These are phyloP conservation scores for Synergus gifuensis DNA, from an alignment of 2,888 invertebrate species.

Conservation along the genomic window DNA sequence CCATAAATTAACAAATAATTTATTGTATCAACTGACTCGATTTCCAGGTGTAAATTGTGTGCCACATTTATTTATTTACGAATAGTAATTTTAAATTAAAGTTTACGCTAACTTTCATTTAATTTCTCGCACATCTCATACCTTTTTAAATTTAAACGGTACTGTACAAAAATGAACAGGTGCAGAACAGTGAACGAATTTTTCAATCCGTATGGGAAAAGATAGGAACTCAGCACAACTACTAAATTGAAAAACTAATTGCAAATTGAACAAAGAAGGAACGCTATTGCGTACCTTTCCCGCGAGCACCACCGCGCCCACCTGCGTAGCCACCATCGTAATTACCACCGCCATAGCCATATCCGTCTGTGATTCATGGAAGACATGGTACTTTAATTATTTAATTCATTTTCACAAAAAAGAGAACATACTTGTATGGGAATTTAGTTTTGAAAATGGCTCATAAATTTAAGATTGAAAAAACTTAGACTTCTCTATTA, in stretches of 20 bases:
- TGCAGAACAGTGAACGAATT: not conserved
- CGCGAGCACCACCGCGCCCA: slow-evolving; percentile 91
- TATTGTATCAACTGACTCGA: not conserved
- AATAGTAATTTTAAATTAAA: not conserved
- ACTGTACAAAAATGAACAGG: not conserved
- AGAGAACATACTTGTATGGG: not conserved
- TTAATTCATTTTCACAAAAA: not conserved
- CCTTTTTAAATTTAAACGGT: not conserved
- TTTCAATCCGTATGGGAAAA: not conserved
- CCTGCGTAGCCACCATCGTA: slow-evolving; percentile 93
- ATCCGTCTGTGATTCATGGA: slow-evolving; percentile 80
- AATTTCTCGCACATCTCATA: not conserved
- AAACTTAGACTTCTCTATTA: not conserved
- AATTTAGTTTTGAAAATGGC: not conserved
- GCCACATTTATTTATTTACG: not conserved
- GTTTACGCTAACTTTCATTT: not conserved
- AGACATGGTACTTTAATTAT: slow-evolving; percentile 58
- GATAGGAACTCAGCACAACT: not conserved
- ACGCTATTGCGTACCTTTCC: slow-evolving; percentile 87
- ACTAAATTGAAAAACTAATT: not conserved
- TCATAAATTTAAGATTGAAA: not conserved
- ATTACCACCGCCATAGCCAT: slow-evolving; percentile 93
- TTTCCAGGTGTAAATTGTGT: not conserved
- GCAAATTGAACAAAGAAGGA: slow-evolving; percentile 73
- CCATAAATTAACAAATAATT: not conserved